Base-by-base conservation (phyloP, 2,797 vertebrate genomes). In the Anas acuta region DNA sequence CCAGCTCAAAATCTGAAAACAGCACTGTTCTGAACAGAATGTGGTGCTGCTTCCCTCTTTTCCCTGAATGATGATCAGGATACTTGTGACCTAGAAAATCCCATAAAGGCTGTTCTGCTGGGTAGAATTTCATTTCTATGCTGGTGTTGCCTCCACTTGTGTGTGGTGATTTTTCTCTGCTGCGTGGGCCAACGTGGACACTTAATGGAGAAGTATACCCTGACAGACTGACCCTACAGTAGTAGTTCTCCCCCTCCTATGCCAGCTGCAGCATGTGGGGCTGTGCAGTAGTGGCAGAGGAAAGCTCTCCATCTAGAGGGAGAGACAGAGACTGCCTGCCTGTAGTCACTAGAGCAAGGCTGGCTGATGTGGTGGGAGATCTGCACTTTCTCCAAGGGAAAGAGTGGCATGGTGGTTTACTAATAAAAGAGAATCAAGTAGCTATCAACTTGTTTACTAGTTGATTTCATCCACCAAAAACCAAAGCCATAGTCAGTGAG, bases 221-320 rank as follows among this genome's bases (percentile, higher is more conserved):
- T 41, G 23, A 4, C 15, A 30, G n/a, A 2, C 10, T 25, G 37
- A 8, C 39, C 11, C 2, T 37, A 20, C 4, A 13, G n/a, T 7
- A 56, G 16, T 20, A 41, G 37, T 19, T 1, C 11, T 74, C 22
- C 32, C 15, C 23, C 5, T 6, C 4, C 39, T 61, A 20, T 39
- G 22, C n/a, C 37, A 25, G 28, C 10, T 61, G 58, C 10, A 23
- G 35, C 2, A 0, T 5, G 9, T 0, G 6, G 37, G 70, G 74
- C 65, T 49, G 39, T 9, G 45, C 23, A 32, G 35, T 1, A 2
- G 32, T 67, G 62, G 43, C 62, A 39, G 62, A 75, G 80, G 30
- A 10, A 57, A 92, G n/a, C 81, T 83, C 66, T 56, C 90, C 89
- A 78, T 45, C 89, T 92, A 51, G 58, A 90, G 74, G 84, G 35